Evolutionary conservation across 1,140 invertebrate genomes (phyloP).

Genomic region (Copidosoma floridanum): DNA sequence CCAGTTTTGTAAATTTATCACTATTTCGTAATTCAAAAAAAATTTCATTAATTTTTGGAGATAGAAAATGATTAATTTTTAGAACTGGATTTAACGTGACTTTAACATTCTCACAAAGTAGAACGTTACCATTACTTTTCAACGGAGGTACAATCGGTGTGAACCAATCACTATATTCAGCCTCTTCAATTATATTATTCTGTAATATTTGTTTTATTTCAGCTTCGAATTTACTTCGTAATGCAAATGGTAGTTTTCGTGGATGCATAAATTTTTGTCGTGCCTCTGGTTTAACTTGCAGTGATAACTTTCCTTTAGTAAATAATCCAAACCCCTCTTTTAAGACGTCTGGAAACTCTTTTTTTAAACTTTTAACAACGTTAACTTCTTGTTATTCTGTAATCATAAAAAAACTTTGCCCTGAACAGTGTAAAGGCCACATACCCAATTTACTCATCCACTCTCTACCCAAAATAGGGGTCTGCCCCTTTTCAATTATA

Average conservation of each 20-base stretch:
- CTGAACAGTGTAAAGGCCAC: neutral
- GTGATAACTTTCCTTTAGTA: neutral
- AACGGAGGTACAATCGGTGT: conserved; percentile 55
- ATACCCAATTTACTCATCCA: neutral
- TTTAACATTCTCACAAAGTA: conserved; percentile 58
- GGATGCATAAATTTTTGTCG: conserved; percentile 6
- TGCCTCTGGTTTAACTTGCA: conserved; percentile 8
- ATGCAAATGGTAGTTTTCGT: neutral
- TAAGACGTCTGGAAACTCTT: conserved; percentile 5
- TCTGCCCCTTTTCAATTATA: neutral
- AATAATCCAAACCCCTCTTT: neutral
- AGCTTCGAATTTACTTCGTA: neutral
- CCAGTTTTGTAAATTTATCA: no score
- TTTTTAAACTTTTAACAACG: neutral
- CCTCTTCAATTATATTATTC: conserved; percentile 13
- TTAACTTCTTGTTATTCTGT: neutral
- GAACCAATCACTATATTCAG: conserved; percentile 49
- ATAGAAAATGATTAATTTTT: no score
- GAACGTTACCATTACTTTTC: conserved; percentile 50
- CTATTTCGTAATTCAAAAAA: no score
- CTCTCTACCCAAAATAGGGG: neutral
- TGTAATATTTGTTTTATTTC: conserved; percentile 2
- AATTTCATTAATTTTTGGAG: no score
- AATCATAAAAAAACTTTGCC: neutral
- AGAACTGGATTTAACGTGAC: conserved; percentile 47